These are phyloP conservation scores for Sylvietta virens DNA, from an alignment of 2,113 vertebrate species.

Conservation along the genomic window DNA sequence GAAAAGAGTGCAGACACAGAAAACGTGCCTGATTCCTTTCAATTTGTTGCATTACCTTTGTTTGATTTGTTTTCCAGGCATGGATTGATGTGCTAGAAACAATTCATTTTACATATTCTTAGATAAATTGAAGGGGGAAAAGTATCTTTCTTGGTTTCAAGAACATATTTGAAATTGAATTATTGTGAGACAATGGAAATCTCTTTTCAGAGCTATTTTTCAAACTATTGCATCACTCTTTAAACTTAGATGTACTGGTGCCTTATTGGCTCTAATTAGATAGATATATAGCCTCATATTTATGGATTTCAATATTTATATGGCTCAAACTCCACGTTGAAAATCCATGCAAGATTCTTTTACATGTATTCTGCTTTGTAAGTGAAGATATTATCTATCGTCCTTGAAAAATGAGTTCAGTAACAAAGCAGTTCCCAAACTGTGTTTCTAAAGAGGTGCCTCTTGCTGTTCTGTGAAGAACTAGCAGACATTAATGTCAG, in stretches of 20 bases:
- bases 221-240: background rate
- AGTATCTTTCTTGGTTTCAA: background rate
- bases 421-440: background rate
- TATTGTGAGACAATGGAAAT: background rate
- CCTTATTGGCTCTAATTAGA: background rate
- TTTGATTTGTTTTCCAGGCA: background rate
- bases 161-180: background rate
- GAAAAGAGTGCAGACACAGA: background rate
- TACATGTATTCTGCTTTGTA: background rate
- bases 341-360: background rate
- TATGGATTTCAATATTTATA: background rate
- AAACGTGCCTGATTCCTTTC: background rate
- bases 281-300: background rate
- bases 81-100: background rate
- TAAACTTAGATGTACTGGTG: background rate
- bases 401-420: background rate
- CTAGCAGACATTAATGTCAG: background rate
- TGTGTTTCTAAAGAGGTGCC: background rate
- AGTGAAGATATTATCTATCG: background rate
- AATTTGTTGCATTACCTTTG: background rate
- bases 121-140: background rate
- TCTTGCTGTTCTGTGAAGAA: background rate
- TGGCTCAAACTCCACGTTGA: fast-evolving
- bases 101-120: background rate
- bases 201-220: background rate